A percentile compares a stretch with the other conserved stretches of the same genome.
These are phyloP conservation scores for Strongylocentrotus purpuratus DNA, from an alignment of 35 echinoderm and acorn worm genomes.

Conservation along the genomic window DNA sequence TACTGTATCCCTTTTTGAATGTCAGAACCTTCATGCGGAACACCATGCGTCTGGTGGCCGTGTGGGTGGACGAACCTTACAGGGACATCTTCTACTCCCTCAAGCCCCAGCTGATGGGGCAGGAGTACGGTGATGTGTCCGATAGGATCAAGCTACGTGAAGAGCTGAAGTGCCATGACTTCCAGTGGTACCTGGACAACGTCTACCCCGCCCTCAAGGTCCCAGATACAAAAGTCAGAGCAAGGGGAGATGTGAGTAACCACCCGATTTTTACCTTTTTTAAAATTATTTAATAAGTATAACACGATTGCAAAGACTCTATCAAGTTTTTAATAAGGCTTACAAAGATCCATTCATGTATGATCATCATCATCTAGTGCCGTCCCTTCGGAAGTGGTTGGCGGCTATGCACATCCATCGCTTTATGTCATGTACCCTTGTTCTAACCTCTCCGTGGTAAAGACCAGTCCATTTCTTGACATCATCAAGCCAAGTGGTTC, in stretches of 20 bases:
- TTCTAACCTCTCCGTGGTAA: too few species aligned
- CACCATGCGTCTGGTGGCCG: conserved; percentile 76
- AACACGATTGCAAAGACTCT: too few species aligned
- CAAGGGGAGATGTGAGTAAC: conserved; percentile 70
- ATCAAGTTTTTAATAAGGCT: too few species aligned
- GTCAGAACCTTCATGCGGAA: conserved; percentile 87
- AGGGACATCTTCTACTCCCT: conserved; percentile 76
- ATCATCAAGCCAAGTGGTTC: too few species aligned
- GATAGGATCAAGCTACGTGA: conserved; percentile 57
- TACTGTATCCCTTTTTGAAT: neutral
- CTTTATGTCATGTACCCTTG: too few species aligned
- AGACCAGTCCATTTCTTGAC: too few species aligned
- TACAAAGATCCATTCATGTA: too few species aligned
- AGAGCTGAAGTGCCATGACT: conserved; percentile 71
- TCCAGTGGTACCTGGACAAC: conserved; percentile 87
- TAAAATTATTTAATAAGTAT: too few species aligned
- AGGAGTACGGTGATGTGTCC: conserved; percentile 67
- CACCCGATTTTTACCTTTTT: neutral
- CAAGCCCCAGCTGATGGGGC: conserved; percentile 55
- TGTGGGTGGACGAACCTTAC: conserved; percentile 88
- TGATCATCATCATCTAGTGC: too few species aligned
- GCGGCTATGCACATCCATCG: too few species aligned
- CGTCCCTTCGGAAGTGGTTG: too few species aligned
- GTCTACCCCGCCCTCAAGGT: conserved; percentile 68
- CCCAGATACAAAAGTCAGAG: conserved; percentile 67